Conservation (phyloP, 2,888 invertebrate genomes). For the Mimas tiliae region DNA sequence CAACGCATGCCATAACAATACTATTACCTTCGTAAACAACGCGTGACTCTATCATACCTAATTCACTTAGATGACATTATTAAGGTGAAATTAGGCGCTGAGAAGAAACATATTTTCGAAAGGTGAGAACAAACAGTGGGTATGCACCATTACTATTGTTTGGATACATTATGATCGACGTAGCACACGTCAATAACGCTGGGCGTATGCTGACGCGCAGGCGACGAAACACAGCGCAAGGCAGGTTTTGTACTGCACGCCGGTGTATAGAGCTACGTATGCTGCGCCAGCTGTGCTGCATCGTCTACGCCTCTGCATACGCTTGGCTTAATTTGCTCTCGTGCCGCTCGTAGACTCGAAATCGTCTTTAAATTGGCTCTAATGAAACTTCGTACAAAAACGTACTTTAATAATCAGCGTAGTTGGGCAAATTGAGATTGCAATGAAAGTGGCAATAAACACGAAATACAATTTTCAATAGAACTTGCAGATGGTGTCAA, state of each 20-base stretch:
- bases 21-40: slow-evolving; percentile 60
- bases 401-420: background rate
- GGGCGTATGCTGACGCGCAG: background rate
- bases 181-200: background rate
- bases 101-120: slow-evolving; percentile 9
- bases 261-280: background rate
- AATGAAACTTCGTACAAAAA: slow-evolving; percentile 8
- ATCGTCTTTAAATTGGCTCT: slow-evolving; percentile 23
- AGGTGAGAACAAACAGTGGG: background rate
- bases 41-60: slow-evolving; percentile 65
- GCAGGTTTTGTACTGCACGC: background rate
- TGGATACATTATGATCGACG: background rate
- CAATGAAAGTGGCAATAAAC: slow-evolving; percentile 6
- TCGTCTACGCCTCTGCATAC: background rate
- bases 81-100: slow-evolving; percentile 43
- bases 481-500: too few relatives aligned
- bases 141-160: background rate
- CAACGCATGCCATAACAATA: slow-evolving; percentile 30
- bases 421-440: background rate
- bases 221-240: background rate
- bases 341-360: slow-evolving; percentile 32
- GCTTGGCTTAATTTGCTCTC: slow-evolving; percentile 16
- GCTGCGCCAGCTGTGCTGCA: background rate
- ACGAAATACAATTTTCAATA: too few relatives aligned
- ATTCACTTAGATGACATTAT: slow-evolving; percentile 68